A percentile compares a stretch with the other conserved stretches of the same genome.
Conservation (phyloP, 2,888 invertebrate genomes). For the Amaurobius ferox region DNA sequence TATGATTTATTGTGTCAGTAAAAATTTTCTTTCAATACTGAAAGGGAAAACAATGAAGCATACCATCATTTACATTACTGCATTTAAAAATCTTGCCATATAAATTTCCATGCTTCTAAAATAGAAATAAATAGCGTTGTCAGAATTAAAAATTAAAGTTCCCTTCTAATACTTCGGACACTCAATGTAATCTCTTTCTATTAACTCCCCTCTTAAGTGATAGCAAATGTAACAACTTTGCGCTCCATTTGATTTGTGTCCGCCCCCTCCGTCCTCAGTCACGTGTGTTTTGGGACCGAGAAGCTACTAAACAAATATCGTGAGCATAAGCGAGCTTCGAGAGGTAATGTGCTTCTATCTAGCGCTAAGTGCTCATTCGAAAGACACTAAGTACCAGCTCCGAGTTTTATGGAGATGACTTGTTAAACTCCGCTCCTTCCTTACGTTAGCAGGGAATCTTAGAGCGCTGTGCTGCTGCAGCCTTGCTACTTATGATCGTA, state of each 20-base stretch:
- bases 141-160: neutral
- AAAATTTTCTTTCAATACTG: no score
- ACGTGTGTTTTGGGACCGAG: conserved; percentile 66
- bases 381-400: conserved; percentile 68
- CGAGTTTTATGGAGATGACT: conserved; percentile 70
- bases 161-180: neutral
- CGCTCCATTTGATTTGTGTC: conserved; percentile 47
- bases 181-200: neutral
- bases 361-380: conserved; percentile 70
- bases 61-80: no score
- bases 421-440: conserved; percentile 67
- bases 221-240: neutral
- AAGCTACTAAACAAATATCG: conserved; percentile 71
- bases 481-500: conserved; percentile 62
- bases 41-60: no score
- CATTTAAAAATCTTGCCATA: no score
- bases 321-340: conserved; percentile 62
- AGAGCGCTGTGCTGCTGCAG: conserved; percentile 41
- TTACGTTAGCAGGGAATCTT: conserved; percentile 48
- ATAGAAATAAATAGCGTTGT: neutral
- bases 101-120: no score
- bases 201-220: conserved; percentile 10
- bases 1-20: no score
- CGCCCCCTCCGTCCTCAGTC: conserved; percentile 36
- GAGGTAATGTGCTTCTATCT: conserved; percentile 69